phyloP scores from a whole-genome alignment of 35 echinoderm and acorn worm species.

The Acanthaster planci region DNA sequence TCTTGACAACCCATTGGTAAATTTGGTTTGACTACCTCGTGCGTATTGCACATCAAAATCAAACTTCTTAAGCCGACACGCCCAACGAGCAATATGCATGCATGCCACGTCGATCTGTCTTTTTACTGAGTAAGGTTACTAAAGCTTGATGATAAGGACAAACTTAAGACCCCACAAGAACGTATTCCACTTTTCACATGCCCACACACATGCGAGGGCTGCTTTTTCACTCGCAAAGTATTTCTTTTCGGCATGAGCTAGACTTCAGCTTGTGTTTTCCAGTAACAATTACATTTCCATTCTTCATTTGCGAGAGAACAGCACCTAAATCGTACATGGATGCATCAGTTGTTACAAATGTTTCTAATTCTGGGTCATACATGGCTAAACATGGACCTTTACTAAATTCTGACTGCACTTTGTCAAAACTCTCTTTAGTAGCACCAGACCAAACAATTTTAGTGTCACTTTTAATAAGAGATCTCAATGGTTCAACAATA shows the following conservation, averaged over 20 bases:
- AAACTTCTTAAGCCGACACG: slow-evolving; percentile 12
- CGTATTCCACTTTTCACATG: too few species aligned
- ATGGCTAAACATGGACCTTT: slow-evolving; percentile 24
- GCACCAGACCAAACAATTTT: neutral
- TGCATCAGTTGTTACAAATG: slow-evolving; percentile 61
- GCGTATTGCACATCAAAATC: slow-evolving; percentile 36
- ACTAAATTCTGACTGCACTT: neutral
- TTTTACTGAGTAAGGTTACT: slow-evolving; percentile 2
- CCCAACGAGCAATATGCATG: slow-evolving; percentile 40
- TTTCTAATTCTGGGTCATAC: slow-evolving; percentile 31
- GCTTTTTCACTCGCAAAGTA: slow-evolving; percentile 53
- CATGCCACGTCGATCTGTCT: slow-evolving; percentile 1
- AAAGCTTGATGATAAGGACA: slow-evolving; percentile 49
- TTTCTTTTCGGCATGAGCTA: slow-evolving; percentile 46
- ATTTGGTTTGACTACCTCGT: slow-evolving; percentile 37
- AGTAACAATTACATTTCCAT: slow-evolving; percentile 38
- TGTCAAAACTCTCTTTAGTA: neutral
- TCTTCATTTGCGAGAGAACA: slow-evolving; percentile 42
- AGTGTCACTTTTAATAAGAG: neutral
- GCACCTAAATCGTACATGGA: slow-evolving; percentile 50
- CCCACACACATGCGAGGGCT: slow-evolving; percentile 66
- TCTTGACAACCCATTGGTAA: slow-evolving; percentile 37
- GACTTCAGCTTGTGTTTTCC: slow-evolving; percentile 42
- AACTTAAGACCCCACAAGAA: too few species aligned
- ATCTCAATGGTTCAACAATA: slow-evolving; percentile 14